These are phyloP conservation scores for Phrynocephalus versicolor DNA, from an alignment of 2,113 vertebrate genomes.

Conservation along the genomic window DNA sequence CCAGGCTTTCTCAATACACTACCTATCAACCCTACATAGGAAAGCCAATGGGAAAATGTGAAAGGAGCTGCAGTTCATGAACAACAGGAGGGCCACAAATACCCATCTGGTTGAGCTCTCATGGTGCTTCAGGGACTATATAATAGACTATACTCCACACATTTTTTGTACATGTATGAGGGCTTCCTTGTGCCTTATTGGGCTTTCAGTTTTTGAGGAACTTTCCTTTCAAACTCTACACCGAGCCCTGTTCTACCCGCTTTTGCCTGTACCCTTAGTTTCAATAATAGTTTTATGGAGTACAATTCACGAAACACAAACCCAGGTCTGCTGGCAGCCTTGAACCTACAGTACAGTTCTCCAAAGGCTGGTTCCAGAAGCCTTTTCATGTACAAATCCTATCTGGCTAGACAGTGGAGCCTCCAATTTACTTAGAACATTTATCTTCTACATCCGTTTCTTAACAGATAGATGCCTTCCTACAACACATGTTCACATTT, in stretches of 20 bases:
- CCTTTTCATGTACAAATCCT: slow-evolving; percentile 18
- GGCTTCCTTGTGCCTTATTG: not conserved
- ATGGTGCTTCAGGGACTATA: not conserved
- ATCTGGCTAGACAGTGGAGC: not conserved
- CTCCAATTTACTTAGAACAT: too few relatives aligned
- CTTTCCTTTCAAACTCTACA: too few relatives aligned
- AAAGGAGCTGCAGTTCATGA: not conserved
- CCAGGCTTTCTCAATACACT: not conserved
- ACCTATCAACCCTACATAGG: too few relatives aligned
- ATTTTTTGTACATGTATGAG: not conserved
- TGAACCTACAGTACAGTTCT: not conserved
- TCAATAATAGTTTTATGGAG: not conserved
- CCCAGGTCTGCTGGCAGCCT: not conserved
- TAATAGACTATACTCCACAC: not conserved
- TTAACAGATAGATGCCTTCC: not conserved
- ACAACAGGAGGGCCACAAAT: not conserved
- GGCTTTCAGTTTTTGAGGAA: not conserved
- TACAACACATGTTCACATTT: not conserved
- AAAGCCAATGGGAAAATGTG: not conserved
- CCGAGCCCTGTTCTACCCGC: not conserved
- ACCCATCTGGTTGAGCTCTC: not conserved
- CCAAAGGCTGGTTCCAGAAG: not conserved
- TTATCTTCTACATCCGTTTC: too few relatives aligned
- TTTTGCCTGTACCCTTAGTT: not conserved
- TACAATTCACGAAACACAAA: not conserved